Conservation (phyloP, 2,113 vertebrate genomes). For the Maccullochella peelii region DNA sequence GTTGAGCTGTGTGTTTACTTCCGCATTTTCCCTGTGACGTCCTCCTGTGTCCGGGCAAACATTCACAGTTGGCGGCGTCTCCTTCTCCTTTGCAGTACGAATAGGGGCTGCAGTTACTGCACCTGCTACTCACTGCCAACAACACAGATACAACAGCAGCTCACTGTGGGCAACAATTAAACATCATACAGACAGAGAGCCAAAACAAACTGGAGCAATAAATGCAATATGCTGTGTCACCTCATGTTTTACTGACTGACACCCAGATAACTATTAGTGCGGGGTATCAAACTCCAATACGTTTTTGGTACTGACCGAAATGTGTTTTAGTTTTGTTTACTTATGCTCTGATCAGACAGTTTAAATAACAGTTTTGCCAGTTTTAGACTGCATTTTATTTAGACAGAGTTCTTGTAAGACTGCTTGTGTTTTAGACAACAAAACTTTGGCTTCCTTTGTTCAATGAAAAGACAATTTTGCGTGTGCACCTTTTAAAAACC, state of each 20-base stretch:
- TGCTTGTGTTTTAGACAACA: too few relatives aligned
- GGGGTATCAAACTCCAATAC: neutral
- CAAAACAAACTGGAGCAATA: neutral
- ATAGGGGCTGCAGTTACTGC: conserved; percentile 83
- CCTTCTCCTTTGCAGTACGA: conserved; percentile 84
- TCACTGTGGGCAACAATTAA: neutral
- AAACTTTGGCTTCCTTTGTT: too few relatives aligned
- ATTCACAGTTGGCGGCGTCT: conserved; percentile 80
- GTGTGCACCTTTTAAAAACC: too few relatives aligned
- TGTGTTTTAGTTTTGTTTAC: neutral
- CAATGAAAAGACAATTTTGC: too few relatives aligned
- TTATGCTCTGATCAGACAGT: neutral
- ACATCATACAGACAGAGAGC: neutral
- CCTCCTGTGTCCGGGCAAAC: conserved; percentile 86
- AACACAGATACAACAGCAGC: conserved; percentile 30
- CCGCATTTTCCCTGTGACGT: conserved; percentile 53
- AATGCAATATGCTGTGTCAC: neutral
- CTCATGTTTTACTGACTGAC: neutral
- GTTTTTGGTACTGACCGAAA: neutral
- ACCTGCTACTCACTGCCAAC: conserved; percentile 84
- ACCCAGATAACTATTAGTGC: neutral
- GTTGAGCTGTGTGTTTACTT: conserved; percentile 59
- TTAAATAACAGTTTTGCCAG: neutral
- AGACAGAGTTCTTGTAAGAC: too few relatives aligned
- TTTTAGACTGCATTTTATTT: too few relatives aligned